These are phyloP conservation scores for Coendou prehensilis DNA, from an alignment of 2,797 vertebrate genomes.

Conservation along the genomic window DNA sequence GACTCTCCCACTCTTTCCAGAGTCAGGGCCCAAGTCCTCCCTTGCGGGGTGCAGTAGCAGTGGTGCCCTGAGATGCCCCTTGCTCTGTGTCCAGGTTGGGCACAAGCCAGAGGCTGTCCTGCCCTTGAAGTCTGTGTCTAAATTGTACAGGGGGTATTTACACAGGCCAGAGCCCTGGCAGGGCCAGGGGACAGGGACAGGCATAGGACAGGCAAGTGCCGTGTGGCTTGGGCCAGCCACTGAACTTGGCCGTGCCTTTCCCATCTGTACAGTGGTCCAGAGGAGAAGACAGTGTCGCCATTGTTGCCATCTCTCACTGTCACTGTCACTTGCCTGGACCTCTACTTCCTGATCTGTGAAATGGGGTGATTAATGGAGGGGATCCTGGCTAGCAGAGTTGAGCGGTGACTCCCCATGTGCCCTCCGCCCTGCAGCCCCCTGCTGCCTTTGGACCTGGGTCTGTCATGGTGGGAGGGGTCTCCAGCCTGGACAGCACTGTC, in stretches of 20 bases:
- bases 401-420: neutral
- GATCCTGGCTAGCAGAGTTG: neutral
- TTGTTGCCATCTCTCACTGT: neutral
- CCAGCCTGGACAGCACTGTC: constrained; percentile 64
- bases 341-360: neutral
- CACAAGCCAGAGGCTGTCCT: too few species aligned
- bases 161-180: fast-evolving
- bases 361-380: neutral
- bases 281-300: neutral
- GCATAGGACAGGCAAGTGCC: too few species aligned
- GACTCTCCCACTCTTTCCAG: neutral
- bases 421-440: neutral
- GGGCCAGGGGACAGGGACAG: neutral
- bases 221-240: neutral
- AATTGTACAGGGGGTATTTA: neutral
- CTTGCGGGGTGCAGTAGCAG: neutral
- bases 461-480: fast-evolving
- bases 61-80: neutral
- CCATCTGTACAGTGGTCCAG: neutral
- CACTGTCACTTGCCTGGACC: neutral
- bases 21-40: neutral
- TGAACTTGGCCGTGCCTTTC: fast-evolving
- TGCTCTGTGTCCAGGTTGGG: neutral
- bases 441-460: neutral
- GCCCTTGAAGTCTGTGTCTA: neutral